Evolutionary conservation across 2,888 invertebrate genomes (phyloP).

Genomic region (Cinara cedri): DNA sequence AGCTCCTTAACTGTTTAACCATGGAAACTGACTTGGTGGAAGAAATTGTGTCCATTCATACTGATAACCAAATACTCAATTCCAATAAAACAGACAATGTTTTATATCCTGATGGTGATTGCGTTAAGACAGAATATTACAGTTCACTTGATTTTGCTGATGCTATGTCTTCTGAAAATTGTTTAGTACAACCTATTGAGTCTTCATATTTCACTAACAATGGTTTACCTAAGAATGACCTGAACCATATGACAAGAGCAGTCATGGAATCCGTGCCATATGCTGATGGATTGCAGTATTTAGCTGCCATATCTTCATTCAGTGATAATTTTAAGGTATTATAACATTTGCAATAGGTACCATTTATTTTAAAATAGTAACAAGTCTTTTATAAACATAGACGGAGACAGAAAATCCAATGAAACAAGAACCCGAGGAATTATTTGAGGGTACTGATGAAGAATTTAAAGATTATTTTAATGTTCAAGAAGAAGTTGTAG

Average conservation of each 20-base stretch:
- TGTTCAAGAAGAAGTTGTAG: slow-evolving; percentile 63
- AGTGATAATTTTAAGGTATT: slow-evolving; percentile 54
- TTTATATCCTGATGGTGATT: slow-evolving; percentile 11
- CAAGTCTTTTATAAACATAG: slow-evolving; percentile 4
- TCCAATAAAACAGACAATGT: slow-evolving; percentile 20
- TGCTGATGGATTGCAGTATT: slow-evolving; percentile 56
- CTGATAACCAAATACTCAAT: slow-evolving; percentile 27
- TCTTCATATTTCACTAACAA: slow-evolving; percentile 42
- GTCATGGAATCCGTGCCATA: slow-evolving; percentile 57
- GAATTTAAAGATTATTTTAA: slow-evolving; percentile 61
- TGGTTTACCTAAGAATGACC: slow-evolving; percentile 16
- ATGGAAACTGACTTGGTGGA: slow-evolving; percentile 48
- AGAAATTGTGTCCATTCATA: slow-evolving; percentile 41
- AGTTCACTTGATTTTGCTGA: slow-evolving; percentile 14
- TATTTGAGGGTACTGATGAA: slow-evolving; percentile 46
- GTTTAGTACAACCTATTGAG: slow-evolving; percentile 44
- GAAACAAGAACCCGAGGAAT: slow-evolving; percentile 19
- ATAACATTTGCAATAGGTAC: no score
- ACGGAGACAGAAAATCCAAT: slow-evolving; percentile 21
- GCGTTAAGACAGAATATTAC: slow-evolving; percentile 27
- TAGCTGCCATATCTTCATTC: slow-evolving; percentile 57
- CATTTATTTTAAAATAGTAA: no score
- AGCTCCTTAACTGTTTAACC: background rate
- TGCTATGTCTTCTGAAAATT: slow-evolving; percentile 26
- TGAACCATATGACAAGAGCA: slow-evolving; percentile 48